Percentiles rank a stretch among this genome's conserved stretches.
Evolutionary conservation across 2,888 invertebrate species (phyloP).

Genomic region (Thereva unica): DNA sequence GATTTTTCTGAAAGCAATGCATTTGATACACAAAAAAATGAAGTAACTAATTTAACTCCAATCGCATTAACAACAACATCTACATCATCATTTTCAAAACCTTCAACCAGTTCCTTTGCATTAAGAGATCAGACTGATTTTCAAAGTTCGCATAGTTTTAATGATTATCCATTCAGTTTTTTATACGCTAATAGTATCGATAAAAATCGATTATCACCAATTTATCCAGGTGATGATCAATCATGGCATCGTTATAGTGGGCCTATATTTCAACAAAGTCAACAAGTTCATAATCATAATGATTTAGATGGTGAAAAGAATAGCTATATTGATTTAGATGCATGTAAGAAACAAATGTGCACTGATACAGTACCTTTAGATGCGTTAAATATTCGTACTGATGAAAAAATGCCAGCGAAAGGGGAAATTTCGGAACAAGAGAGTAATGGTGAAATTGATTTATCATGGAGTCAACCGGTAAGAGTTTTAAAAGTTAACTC

Average conservation of each 20-base stretch:
- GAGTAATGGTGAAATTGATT: conserved; percentile 79
- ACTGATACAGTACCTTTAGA: conserved; percentile 48
- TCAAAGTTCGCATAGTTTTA: conserved; percentile 41
- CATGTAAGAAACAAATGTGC: conserved; percentile 51
- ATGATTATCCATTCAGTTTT: conserved; percentile 50
- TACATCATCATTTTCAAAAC: conserved; percentile 39
- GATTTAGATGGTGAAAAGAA: conserved; percentile 49
- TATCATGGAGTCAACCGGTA: conserved; percentile 71
- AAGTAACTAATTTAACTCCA: neutral
- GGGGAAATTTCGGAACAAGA: conserved; percentile 87
- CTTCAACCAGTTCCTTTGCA: conserved; percentile 40
- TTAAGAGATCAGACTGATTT: conserved; percentile 38
- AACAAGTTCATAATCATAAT: conserved; percentile 51
- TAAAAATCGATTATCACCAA: conserved; percentile 39
- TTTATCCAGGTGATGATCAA: conserved; percentile 39
- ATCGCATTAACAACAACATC: conserved; percentile 18
- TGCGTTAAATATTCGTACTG: conserved; percentile 76
- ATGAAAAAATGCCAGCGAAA: conserved; percentile 85
- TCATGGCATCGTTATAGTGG: conserved; percentile 38
- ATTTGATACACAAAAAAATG: neutral
- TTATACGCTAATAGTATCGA: conserved; percentile 43
- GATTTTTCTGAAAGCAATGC: conserved; percentile 2
- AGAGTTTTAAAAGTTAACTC: conserved; percentile 46
- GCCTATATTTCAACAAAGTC: conserved; percentile 35
- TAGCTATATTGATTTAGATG: conserved; percentile 56